Evolutionary conservation across 2,888 invertebrate species (phyloP).

Genomic region (Magallana nippona): DNA sequence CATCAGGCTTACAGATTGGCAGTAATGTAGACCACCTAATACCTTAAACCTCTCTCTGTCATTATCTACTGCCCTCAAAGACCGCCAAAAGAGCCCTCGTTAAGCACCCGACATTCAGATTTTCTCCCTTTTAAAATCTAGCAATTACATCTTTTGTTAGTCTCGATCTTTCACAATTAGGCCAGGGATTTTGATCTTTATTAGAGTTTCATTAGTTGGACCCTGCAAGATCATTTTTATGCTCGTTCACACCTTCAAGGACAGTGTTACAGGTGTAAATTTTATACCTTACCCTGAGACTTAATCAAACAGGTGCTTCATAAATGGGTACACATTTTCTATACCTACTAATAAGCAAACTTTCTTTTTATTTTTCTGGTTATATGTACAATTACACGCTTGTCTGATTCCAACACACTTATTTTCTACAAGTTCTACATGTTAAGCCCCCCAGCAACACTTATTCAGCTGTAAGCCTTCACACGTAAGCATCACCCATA

Average conservation of each 20-base stretch:
- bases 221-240: background rate
- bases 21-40: background rate
- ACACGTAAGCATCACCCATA: background rate
- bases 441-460: slow-evolving; percentile 7
- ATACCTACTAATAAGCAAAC: no score
- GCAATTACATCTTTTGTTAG: slow-evolving; percentile 22
- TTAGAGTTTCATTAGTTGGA: background rate
- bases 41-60: background rate
- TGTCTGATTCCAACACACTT: slow-evolving; percentile 20
- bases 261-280: background rate
- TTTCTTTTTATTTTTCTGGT: background rate
- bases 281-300: no score
- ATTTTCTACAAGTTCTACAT: slow-evolving; percentile 13
- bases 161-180: background rate
- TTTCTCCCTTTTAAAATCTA: background rate
- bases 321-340: no score
- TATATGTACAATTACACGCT: slow-evolving; percentile 12
- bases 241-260: background rate
- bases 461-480: slow-evolving; percentile 2
- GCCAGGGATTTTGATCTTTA: slow-evolving; percentile 15
- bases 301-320: no score
- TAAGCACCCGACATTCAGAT: background rate
- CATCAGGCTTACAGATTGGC: background rate
- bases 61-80: slow-evolving; percentile 9
- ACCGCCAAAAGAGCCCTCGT: background rate